Base-by-base conservation (phyloP, 1,140 invertebrate genomes). In the Bombus sibiricus region DNA sequence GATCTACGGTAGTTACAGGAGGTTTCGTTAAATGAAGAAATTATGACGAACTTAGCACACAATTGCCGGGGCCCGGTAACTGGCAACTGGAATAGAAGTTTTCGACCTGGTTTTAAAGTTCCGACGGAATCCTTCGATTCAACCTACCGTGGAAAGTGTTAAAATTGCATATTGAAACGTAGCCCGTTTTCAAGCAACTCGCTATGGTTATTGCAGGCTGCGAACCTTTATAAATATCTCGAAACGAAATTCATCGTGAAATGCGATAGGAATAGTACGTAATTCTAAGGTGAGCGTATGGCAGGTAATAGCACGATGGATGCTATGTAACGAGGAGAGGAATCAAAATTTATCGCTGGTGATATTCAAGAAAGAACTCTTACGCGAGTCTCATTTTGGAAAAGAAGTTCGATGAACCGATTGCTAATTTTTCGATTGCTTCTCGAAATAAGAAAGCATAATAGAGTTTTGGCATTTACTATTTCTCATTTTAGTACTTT, bases 11-110 rank as follows among this genome's bases (percentile, higher is more conserved):
- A 77, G 75, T 77, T 53, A 77, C 39, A 15, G 57, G 75, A 64
- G 75, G 34, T 64, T 77, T 64, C 75, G 75, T 62, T 64, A 77
- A 77, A 77, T 77, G 75, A 77, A 77, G 75, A 77, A 77, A 77
- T 77, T 77, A 77, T 77, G 57, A 64, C 75, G 75, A 62, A 77
- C 75, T 77, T 77, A 64, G 37, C 75, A 37, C 57, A 34, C 66
- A 22, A 77, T 41, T 77, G 25, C 74, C 74, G 69, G 25, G 2
- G 71, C 28, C 32, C 53, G 57, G 75, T 77, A 77, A 77, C 57
- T n/a, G 34, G 12, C 37, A 22, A 41, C 75, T 12, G 59, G 59
- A 64, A 77, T 43, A 64, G 75, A 77, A 77, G 75, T 77, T 77
- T 41, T 32, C 75, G 75, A 77, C 75, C 75, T 77, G 57, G 75